Conservation (phyloP, 2,113 vertebrate species). For the Cinclus cinclus region DNA sequence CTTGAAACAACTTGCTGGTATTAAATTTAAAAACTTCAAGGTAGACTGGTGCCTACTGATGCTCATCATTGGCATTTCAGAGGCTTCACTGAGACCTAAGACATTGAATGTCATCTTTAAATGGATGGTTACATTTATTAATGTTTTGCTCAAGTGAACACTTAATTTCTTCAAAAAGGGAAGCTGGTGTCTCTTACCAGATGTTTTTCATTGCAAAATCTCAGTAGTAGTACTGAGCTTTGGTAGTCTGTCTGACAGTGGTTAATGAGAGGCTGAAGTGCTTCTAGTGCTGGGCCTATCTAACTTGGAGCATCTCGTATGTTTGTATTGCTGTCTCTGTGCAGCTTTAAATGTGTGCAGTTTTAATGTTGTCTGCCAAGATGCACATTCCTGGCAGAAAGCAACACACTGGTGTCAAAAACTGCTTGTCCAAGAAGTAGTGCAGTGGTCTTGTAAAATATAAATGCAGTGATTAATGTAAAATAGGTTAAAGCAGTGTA, state of each 20-base stretch:
- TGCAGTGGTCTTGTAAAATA: neutral
- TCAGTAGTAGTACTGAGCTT: neutral
- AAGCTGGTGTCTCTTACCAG: neutral
- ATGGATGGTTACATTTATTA: neutral
- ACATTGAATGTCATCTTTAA: neutral
- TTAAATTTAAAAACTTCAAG: conserved; percentile 27
- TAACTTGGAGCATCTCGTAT: neutral
- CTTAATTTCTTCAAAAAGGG: neutral
- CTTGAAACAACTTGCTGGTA: neutral
- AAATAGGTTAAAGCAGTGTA: neutral
- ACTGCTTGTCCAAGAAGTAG: neutral
- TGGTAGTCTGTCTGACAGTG: neutral
- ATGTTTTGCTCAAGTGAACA: neutral
- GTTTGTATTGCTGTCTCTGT: neutral
- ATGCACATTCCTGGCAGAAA: neutral
- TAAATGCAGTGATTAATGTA: neutral
- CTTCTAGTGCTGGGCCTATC: neutral
- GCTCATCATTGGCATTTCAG: conserved; percentile 36
- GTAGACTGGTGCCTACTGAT: conserved; percentile 48
- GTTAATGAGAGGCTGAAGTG: neutral
- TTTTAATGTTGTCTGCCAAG: neutral
- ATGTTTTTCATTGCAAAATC: neutral
- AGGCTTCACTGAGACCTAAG: neutral
- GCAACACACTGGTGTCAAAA: neutral
- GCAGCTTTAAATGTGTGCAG: neutral